phyloP scores from a whole-genome alignment of 2,797 vertebrate genomes.

The Otolemur crassicaudatus region DNA sequence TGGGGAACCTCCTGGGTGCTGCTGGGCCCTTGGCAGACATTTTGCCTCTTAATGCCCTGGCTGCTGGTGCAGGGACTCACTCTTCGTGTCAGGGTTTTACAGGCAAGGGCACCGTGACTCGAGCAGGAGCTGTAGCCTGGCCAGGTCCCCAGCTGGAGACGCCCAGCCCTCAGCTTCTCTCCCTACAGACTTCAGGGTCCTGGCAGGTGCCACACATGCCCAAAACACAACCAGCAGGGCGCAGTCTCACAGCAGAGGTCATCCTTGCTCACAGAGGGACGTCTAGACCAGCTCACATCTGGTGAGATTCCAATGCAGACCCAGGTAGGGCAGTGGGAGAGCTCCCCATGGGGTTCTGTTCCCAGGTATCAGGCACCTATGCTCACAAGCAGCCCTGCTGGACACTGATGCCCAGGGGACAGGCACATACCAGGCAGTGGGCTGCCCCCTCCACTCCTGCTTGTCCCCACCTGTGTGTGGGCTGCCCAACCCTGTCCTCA shows the following conservation, averaged over 20 bases:
- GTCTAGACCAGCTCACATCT: accelerated
- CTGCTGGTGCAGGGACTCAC: too few relatives aligned
- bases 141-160: background rate
- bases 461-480: background rate
- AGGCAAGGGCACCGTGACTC: accelerated
- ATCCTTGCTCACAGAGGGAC: background rate
- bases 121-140: background rate
- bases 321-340: background rate
- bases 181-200: background rate
- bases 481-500: background rate
- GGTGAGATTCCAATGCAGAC: accelerated
- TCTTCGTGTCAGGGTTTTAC: background rate
- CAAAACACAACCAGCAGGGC: background rate
- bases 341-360: background rate
- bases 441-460: background rate
- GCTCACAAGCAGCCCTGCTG: background rate
- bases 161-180: background rate
- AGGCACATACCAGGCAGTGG: background rate
- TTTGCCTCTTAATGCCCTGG: background rate
- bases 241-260: accelerated
- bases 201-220: too few relatives aligned
- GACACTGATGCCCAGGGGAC: background rate
- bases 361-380: accelerated
- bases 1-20: background rate
- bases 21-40: background rate